These are phyloP conservation scores for Hirudo medicinalis DNA, from an alignment of 1,140 invertebrate genomes.

Conservation along the genomic window DNA sequence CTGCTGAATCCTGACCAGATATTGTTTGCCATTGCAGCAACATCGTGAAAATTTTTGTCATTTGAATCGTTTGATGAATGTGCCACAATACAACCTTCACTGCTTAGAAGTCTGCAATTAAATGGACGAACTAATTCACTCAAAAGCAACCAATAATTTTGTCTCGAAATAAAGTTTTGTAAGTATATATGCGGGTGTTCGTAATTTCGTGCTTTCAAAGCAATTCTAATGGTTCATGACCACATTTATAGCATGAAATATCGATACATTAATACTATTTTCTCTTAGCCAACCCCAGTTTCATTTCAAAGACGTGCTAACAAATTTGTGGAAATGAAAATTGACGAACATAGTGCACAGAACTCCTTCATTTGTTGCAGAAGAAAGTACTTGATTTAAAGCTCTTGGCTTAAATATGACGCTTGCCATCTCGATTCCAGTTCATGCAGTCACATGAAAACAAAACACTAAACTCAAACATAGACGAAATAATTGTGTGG, in stretches of 20 bases:
- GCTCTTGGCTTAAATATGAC: conserved; percentile 5
- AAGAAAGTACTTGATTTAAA: background rate
- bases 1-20: background rate
- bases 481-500: too few relatives aligned
- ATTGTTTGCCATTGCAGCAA: conserved; percentile 1
- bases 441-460: too few relatives aligned
- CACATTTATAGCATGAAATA: background rate
- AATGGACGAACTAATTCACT: background rate
- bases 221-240: background rate
- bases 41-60: background rate
- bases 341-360: background rate
- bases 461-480: too few relatives aligned
- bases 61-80: background rate
- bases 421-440: background rate
- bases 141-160: background rate
- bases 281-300: background rate
- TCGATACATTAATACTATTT: background rate
- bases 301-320: background rate
- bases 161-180: background rate
- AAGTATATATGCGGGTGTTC: background rate
- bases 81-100: background rate
- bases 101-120: background rate
- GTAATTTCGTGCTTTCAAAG: background rate
- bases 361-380: background rate
- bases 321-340: background rate